These are phyloP conservation scores for Sebastes taczanowskii DNA, from an alignment of 2,797 vertebrate genomes.

Conservation along the genomic window DNA sequence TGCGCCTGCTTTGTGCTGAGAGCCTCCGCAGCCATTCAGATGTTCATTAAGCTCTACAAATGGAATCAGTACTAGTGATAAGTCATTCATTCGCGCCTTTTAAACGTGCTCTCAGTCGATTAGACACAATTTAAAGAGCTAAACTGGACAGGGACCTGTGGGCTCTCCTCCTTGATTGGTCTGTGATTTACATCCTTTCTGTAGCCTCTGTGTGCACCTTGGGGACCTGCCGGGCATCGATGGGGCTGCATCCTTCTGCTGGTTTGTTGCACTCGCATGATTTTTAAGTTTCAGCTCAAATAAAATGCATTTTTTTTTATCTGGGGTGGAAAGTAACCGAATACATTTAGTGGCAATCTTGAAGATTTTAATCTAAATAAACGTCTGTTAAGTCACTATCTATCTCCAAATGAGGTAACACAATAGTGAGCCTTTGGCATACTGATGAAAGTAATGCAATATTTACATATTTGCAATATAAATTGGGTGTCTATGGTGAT, in stretches of 20 bases:
- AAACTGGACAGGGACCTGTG: conserved; percentile 46
- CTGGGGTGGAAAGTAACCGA: neutral
- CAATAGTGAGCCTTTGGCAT: fast-evolving
- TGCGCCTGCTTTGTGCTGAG: neutral
- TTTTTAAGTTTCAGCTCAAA: neutral
- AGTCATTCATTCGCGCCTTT: conserved; percentile 42
- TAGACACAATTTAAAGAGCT: conserved; percentile 43
- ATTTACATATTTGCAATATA: too few species aligned
- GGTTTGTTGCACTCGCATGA: fast-evolving
- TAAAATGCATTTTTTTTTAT: neutral
- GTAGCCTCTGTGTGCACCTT: neutral
- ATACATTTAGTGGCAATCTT: neutral
- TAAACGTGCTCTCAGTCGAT: conserved; percentile 47
- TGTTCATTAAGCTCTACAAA: conserved; percentile 51
- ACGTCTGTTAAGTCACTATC: too few species aligned
- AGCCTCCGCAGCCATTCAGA: conserved; percentile 21
- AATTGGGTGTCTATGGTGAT: too few species aligned
- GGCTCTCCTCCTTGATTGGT: conserved; percentile 17
- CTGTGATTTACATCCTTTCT: conserved; percentile 7
- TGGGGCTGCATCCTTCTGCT: neutral
- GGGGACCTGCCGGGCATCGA: neutral
- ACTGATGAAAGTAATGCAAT: too few species aligned
- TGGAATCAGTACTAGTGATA: conserved; percentile 42
- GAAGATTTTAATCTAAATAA: too few species aligned
- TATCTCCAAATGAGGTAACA: too few species aligned